Base-by-base conservation (phyloP, 2,113 vertebrate genomes). In the Siniperca chuatsi region DNA sequence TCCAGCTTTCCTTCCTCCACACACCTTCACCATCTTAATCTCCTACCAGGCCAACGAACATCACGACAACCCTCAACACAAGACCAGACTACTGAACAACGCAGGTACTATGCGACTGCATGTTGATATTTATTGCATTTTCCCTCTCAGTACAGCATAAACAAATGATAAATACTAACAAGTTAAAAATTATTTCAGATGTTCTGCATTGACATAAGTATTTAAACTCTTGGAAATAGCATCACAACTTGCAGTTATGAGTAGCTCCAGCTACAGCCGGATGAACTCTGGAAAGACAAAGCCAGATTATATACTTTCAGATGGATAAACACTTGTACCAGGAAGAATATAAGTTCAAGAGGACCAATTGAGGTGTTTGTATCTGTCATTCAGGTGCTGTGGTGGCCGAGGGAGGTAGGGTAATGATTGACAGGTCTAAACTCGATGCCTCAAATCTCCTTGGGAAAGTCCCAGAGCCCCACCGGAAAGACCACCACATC, bases 371-470 rank as follows among this genome's bases (percentile, higher is more conserved):
- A 77, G 23, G 35, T 74, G 23, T 85, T 65, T 65, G 46, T 78
- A 4, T 89, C 4, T 70, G 40, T 81, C 33, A 15, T n/a, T 65
- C 69, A 98, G 97, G 97, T 91, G 96, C 93, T 35, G n/a, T 92
- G 80, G 97, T 98, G 77, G 90, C 94, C 15, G 97, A 98, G 85
- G 97, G 97, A 90, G 96, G 94, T 58, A 94, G 87, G 84, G 94
- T 97, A 75, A 85, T 93, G 60, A 98, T 97, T 78, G 96, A 96
- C 87, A 96, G 87, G 48, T 95, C 95, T 18, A 97, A 96, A 89
- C 90, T 98, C 54, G 97, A 98, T 87, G 97, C 96, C 58, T 96
- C 97, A 65, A 98, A 98, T 80, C 95, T 98, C 8, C 89, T 98
- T 66, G 77, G 90, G 71, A 97, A 96, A 78, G 79, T 98, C 13